Evolutionary conservation across 2,113 vertebrate genomes (phyloP).

Genomic region (Nipponia nippon): DNA sequence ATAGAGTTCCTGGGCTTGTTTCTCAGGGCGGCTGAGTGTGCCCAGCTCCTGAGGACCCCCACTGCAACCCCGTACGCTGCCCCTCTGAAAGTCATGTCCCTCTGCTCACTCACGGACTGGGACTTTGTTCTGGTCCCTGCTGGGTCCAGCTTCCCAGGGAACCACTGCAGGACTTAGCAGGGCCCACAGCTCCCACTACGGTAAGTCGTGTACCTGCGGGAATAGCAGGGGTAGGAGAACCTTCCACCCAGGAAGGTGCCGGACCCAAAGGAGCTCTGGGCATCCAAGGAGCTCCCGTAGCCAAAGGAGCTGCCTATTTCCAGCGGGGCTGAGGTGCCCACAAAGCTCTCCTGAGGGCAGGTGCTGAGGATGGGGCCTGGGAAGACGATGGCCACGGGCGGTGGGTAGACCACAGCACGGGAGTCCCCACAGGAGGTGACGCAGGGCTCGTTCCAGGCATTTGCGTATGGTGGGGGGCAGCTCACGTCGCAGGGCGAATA

Average conservation of each 20-base stretch:
- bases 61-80: accelerated
- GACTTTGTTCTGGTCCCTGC: not conserved
- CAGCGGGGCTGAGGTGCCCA: not conserved
- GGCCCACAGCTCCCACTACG: not conserved
- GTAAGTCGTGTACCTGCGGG: not conserved
- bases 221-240: not conserved
- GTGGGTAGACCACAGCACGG: not conserved
- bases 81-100: not conserved
- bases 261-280: not conserved
- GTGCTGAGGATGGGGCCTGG: slow-evolving; percentile 23
- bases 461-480: accelerated
- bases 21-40: not conserved
- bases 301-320: not conserved
- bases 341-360: not conserved
- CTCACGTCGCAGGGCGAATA: not conserved
- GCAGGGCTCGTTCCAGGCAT: not conserved
- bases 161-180: not conserved
- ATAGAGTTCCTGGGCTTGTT: not conserved
- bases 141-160: no score
- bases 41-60: not conserved
- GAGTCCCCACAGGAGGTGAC: slow-evolving; percentile 1
- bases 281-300: not conserved
- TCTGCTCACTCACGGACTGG: not conserved
- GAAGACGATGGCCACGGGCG: not conserved
- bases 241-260: not conserved